These are phyloP conservation scores for Halesus radiatus DNA, from an alignment of 1,140 invertebrate genomes.

Conservation along the genomic window DNA sequence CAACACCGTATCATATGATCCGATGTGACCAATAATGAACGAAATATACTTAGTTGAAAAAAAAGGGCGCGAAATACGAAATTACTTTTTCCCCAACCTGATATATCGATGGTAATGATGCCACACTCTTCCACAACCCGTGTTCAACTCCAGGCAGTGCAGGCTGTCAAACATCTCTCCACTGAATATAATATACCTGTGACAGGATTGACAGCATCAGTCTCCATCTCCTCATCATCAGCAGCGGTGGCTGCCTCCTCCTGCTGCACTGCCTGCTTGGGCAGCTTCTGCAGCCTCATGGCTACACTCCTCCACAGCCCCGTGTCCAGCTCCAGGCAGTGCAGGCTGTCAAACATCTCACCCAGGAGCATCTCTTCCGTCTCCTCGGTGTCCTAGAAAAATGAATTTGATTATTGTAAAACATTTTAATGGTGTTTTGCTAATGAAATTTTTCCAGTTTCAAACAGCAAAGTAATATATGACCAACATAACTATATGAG, in stretches of 20 bases:
- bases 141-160: no score
- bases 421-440: no score
- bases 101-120: no score
- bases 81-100: not conserved
- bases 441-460: no score
- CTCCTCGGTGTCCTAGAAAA: constrained; percentile 78
- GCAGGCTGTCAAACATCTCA: constrained; percentile 87
- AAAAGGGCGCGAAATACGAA: constrained; percentile 25
- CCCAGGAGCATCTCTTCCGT: constrained; percentile 85
- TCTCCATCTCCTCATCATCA: constrained; percentile 54
- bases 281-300: constrained; percentile 55
- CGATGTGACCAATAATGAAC: not conserved
- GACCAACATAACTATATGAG: no score
- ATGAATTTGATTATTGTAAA: no score
- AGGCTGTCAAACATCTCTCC: not conserved
- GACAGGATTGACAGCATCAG: constrained; percentile 59
- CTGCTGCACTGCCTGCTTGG: constrained; percentile 20
- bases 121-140: no score
- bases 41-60: constrained; percentile 33
- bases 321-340: constrained; percentile 82
- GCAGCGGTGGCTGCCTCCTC: constrained; percentile 50
- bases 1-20: not conserved
- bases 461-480: no score
- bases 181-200: constrained; percentile 46
- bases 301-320: constrained; percentile 78